These are phyloP conservation scores for Aurelia aurita DNA, from an alignment of 30 jellyfish, hydroid and myxozoan genomes.

Conservation along the genomic window DNA sequence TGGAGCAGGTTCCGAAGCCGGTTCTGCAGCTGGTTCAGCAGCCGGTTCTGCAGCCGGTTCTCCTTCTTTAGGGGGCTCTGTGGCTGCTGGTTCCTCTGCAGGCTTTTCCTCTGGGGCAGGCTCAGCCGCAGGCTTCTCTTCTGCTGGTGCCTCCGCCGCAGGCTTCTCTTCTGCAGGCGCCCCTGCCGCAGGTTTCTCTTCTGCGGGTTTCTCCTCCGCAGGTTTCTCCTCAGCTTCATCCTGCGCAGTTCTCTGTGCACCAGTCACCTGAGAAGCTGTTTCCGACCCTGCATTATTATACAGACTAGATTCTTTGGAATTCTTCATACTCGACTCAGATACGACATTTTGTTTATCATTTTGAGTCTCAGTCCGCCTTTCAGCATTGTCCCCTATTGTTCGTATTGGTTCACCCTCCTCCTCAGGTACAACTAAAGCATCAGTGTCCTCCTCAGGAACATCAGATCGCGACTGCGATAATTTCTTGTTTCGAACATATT, in stretches of 20 bases:
- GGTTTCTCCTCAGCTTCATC: slow-evolving; percentile 35
- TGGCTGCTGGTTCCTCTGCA: slow-evolving; percentile 16
- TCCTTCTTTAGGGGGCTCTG: slow-evolving; percentile 20
- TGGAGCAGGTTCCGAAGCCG: neutral
- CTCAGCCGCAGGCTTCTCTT: slow-evolving; percentile 52
- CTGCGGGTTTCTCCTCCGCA: slow-evolving; percentile 22
- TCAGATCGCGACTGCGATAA: slow-evolving; percentile 56
- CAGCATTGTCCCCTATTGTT: slow-evolving; percentile 39
- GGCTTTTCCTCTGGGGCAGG: slow-evolving; percentile 23
- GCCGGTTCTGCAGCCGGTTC: slow-evolving; percentile 8
- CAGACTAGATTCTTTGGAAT: neutral
- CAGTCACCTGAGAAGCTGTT: slow-evolving; percentile 11
- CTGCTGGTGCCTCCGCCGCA: slow-evolving; percentile 33
- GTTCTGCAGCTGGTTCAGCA: neutral
- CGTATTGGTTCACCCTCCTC: slow-evolving; percentile 57
- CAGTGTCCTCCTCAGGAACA: slow-evolving; percentile 79
- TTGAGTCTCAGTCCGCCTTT: slow-evolving; percentile 41
- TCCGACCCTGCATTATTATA: slow-evolving; percentile 9
- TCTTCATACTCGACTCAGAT: slow-evolving; percentile 33
- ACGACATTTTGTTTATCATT: slow-evolving; percentile 16
- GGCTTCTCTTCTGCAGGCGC: slow-evolving; percentile 41
- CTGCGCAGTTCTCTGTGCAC: slow-evolving; percentile 43
- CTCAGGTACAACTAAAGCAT: slow-evolving; percentile 67
- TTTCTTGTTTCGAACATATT: slow-evolving; percentile 22
- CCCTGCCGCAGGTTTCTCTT: slow-evolving; percentile 27